Conservation (phyloP, 2,888 invertebrate genomes). For the Protodeltote pygarga region DNA sequence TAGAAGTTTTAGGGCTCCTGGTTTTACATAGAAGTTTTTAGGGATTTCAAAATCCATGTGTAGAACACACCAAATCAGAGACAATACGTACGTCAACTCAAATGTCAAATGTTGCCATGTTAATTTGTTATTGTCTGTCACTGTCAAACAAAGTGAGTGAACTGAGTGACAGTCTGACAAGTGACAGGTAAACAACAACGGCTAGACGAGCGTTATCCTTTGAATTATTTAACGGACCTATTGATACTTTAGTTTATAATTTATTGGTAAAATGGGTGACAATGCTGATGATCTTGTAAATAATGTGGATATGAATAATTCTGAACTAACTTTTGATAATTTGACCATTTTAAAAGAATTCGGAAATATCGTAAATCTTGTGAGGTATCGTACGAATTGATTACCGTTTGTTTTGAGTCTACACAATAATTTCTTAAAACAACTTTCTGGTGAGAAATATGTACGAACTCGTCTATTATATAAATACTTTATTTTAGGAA, state of each 20-base stretch:
- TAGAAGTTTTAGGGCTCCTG: too few species aligned
- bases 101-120: too few species aligned
- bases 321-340: constrained; percentile 73
- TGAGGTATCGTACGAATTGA: constrained; percentile 61
- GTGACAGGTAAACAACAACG: too few species aligned
- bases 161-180: neutral
- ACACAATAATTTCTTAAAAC: neutral
- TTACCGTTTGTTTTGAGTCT: neutral
- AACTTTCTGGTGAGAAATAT: too few species aligned
- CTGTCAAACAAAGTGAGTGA: neutral
- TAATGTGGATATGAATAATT: constrained; percentile 64
- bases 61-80: too few species aligned
- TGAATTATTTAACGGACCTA: too few species aligned
- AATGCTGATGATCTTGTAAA: constrained; percentile 56
- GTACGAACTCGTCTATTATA: too few species aligned
- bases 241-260: too few species aligned
- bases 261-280: constrained; percentile 68
- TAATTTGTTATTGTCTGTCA: neutral
- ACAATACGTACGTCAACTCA: too few species aligned
- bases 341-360: constrained; percentile 77
- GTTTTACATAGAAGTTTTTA: too few species aligned
- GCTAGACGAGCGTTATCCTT: too few species aligned
- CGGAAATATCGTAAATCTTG: constrained; percentile 74
- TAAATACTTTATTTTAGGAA: constrained; percentile 60
- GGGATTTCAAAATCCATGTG: too few species aligned